A percentile compares a stretch with the other conserved stretches of the same genome.
These are phyloP conservation scores for Sinotaia quadrata DNA, from an alignment of 2,888 invertebrate genomes.

Conservation along the genomic window DNA sequence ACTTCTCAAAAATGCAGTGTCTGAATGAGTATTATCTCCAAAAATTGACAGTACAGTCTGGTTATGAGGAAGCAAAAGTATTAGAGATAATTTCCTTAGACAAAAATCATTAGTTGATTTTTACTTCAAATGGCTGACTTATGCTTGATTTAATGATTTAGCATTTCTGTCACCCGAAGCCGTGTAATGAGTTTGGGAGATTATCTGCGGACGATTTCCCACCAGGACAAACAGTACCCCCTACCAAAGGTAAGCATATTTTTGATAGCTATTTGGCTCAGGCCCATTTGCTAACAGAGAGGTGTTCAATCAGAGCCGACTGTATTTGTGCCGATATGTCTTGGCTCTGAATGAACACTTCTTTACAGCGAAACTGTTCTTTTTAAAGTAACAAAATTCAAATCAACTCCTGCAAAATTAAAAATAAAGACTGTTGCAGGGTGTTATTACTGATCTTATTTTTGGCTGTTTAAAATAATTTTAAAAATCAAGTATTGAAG, in stretches of 20 bases:
- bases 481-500: no score
- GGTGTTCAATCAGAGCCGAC: conserved; percentile 32
- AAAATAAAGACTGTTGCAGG: no score
- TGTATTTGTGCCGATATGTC: conserved; percentile 25
- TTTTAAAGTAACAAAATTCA: no score
- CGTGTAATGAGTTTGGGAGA: conserved; percentile 28
- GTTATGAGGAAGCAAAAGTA: no score
- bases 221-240: conserved; percentile 22
- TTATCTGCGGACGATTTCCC: conserved; percentile 23
- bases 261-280: conserved; percentile 4
- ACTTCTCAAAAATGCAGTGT: conserved; percentile 26
- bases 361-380: no score
- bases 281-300: conserved; percentile 25
- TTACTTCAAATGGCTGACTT: no score
- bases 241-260: conserved; percentile 22
- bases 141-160: conserved; percentile 21
- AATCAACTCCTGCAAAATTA: no score
- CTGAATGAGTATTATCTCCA: conserved; percentile 3
- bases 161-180: conserved; percentile 21
- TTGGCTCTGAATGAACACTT: conserved; percentile 28
- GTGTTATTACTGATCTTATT: no score
- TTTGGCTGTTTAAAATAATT: no score
- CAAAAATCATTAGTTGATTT: no score
- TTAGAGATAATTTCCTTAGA: no score
- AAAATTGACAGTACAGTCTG: no score